Evolutionary conservation across 2,797 vertebrate species (phyloP), one percentile per base, ranked within the genome.

Genomic region (Mormyrops attenuatus): DNA sequence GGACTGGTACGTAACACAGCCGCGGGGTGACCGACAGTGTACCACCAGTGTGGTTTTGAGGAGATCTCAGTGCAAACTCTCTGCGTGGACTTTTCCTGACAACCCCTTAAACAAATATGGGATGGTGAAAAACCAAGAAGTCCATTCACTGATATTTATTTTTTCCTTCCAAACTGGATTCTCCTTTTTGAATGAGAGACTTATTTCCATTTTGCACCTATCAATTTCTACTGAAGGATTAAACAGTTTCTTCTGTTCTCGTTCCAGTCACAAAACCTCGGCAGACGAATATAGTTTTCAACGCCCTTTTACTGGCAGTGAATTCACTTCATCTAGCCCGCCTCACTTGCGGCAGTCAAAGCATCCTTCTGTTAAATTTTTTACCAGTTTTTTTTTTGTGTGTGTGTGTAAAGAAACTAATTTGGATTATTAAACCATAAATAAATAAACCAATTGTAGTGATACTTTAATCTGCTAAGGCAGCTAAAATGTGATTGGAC

Each of bases 231-330:
- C 93, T 93, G 91, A 93, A 92, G 92, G 93, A 94, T 93, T 95
- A 93, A 94, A 95, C 91, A 20, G 90, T 93, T 94, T 94, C 91
- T 93, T 95, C 92, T 93, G 92, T 95, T 93, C 92, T 91, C 17
- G 92, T 96, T 96, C 95, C 95, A 96, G 96, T 93, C 93, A 94
- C 91, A 93, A 94, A 93, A 94, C 93, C 94, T 95, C 94, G 82
- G 90, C 91, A 88, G 94, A 95, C 92, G 94, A 95, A 95, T 95
- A 94, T 95, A 95, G 94, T 93, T 94, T 93, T 94, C 92, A 93
- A 93, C 92, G 91, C 92, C 94, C 93, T 93, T 94, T 96, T 95
- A 95, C 95, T 95, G 95, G 95, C 94, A 96, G 91, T 92, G 93
- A 94, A 94, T 93, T 95, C 93, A 93, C 93, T 93, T 94, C 93